These are phyloP conservation scores for Danio tinwini DNA, from an alignment of 2,797 vertebrate genomes.

Conservation along the genomic window DNA sequence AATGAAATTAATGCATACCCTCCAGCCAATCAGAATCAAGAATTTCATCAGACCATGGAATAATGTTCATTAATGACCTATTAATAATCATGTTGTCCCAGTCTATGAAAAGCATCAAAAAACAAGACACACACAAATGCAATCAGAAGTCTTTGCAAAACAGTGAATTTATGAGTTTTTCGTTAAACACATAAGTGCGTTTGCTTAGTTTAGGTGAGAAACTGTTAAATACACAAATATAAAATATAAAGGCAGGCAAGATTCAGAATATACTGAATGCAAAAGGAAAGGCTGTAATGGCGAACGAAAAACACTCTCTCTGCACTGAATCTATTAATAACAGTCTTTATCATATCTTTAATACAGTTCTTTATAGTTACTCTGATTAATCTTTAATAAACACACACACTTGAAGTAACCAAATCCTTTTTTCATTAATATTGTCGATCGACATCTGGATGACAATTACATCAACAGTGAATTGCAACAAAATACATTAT, in stretches of 20 bases:
- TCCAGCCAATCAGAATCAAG: no score
- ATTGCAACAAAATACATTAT: slow-evolving; percentile 57
- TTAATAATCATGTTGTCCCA: not conserved
- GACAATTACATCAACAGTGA: slow-evolving; percentile 21
- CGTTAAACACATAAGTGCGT: slow-evolving; percentile 70
- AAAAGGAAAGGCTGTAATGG: slow-evolving; percentile 21
- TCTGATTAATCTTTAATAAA: slow-evolving; percentile 5
- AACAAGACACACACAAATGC: slow-evolving; percentile 40
- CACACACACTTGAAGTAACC: not conserved
- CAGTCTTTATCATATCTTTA: slow-evolving; percentile 23
- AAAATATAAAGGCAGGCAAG: slow-evolving; percentile 64
- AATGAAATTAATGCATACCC: no score
- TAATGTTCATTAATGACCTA: not conserved
- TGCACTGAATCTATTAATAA: slow-evolving; percentile 3
- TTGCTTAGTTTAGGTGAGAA: slow-evolving; percentile 57
- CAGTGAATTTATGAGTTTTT: slow-evolving; percentile 66
- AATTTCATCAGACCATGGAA: no score
- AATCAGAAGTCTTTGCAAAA: slow-evolving; percentile 56
- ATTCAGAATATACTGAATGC: slow-evolving; percentile 46
- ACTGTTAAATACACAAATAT: slow-evolving; percentile 59
- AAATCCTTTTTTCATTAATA: slow-evolving; percentile 18
- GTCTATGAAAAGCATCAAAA: not conserved
- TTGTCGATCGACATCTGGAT: slow-evolving; percentile 26
- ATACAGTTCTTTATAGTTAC: slow-evolving; percentile 19
- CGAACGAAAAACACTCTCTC: not conserved